A percentile compares a stretch with the other conserved stretches of the same genome.
Conservation (phyloP, 2,888 invertebrate species). For the Xestia c-nigrum region DNA sequence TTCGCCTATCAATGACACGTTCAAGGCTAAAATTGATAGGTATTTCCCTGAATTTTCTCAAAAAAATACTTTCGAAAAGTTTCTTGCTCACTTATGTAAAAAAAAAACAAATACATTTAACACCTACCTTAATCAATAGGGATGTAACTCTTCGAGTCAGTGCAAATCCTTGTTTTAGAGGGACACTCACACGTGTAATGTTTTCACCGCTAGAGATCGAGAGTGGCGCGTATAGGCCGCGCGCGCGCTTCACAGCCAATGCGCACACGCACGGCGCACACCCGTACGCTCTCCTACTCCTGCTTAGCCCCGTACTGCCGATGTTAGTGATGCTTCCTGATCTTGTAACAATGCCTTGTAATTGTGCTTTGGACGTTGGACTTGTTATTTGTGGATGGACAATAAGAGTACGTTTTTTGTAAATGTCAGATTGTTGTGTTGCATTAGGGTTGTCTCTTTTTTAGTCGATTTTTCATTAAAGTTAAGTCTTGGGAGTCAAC, state of each 20-base stretch:
- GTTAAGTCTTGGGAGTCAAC: neutral
- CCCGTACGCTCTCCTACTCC: constrained; percentile 66
- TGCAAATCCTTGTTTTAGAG: constrained; percentile 60
- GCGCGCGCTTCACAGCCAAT: constrained; percentile 79
- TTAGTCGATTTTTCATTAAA: neutral
- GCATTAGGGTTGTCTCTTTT: neutral
- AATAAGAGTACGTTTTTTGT: neutral
- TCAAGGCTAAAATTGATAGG: neutral
- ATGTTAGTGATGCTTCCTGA: constrained; percentile 37
- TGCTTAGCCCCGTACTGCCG: constrained; percentile 52
- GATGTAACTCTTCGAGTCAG: constrained; percentile 31
- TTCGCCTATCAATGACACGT: neutral
- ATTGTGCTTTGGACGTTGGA: constrained; percentile 11
- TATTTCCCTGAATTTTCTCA: neutral
- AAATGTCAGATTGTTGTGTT: neutral
- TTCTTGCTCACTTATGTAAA: neutral
- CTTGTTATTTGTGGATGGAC: constrained; percentile 12
- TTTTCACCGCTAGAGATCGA: constrained; percentile 73
- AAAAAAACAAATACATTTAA: constrained; percentile 1
- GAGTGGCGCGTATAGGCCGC: constrained; percentile 75
- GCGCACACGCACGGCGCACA: constrained; percentile 67
- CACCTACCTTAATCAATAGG: constrained; percentile 52
- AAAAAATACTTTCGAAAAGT: neutral
- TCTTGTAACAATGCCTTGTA: constrained; percentile 44
- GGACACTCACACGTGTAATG: constrained; percentile 70